These are phyloP conservation scores for Theristicus caerulescens DNA, from an alignment of 2,113 vertebrate species.

Conservation along the genomic window DNA sequence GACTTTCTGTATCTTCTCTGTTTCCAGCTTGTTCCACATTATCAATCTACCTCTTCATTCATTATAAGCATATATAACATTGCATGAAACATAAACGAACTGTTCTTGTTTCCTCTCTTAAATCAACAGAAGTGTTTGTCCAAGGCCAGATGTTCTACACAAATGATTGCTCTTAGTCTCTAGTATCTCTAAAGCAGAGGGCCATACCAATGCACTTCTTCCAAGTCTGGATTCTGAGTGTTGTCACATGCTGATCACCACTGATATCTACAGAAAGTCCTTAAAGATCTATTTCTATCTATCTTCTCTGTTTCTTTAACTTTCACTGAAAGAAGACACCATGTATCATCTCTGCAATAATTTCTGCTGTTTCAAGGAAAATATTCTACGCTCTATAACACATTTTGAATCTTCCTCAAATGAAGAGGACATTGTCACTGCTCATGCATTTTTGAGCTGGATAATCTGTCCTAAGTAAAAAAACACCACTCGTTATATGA, in stretches of 20 bases:
- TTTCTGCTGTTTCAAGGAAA: neutral
- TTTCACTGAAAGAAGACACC: neutral
- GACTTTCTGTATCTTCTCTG: neutral
- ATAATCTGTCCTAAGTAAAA: neutral
- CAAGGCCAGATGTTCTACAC: neutral
- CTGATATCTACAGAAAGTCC: neutral
- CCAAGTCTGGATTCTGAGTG: neutral
- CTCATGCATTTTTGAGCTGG: neutral
- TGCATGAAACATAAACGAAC: neutral
- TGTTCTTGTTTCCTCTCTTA: neutral
- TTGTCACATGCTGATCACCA: neutral
- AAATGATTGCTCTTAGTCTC: neutral
- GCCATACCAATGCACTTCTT: neutral
- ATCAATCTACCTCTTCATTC: neutral
- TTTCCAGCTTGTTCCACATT: neutral
- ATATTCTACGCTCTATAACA: neutral
- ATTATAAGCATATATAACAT: neutral
- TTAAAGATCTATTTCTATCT: neutral
- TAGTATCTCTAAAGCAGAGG: neutral
- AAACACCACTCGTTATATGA: rapidly evolving
- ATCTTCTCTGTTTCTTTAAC: neutral
- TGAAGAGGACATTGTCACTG: neutral
- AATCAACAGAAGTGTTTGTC: neutral
- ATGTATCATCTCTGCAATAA: neutral
- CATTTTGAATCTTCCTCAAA: neutral